Conservation (phyloP, 2,888 invertebrate genomes). For the Philopedon plagiatum region DNA sequence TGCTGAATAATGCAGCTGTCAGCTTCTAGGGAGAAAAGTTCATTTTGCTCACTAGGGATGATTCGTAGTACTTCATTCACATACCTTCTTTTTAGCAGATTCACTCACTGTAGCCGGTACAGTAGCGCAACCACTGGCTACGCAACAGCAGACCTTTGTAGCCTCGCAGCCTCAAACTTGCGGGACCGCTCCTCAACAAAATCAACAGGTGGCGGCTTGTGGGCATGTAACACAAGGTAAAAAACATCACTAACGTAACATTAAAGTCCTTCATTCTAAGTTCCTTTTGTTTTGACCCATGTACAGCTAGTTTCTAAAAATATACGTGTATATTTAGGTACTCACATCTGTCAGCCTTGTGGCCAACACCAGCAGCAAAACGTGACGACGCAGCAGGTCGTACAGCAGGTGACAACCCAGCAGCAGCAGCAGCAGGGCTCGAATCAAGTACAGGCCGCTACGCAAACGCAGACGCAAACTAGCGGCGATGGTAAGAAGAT, state of each 20-base stretch:
- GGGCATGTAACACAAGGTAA: slow-evolving; percentile 46
- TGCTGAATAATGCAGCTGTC: background rate
- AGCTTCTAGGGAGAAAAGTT: too few relatives aligned
- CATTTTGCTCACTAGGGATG: too few relatives aligned
- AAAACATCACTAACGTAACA: background rate
- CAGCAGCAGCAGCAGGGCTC: slow-evolving; percentile 51
- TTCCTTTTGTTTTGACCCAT: too few relatives aligned
- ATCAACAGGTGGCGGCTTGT: slow-evolving; percentile 51
- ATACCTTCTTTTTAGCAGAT: slow-evolving; percentile 35
- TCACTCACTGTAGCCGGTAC: slow-evolving; percentile 44
- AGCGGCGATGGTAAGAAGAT: slow-evolving; percentile 61
- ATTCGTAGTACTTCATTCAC: too few relatives aligned
- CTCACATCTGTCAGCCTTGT: slow-evolving; percentile 48
- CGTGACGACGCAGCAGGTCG: slow-evolving; percentile 58
- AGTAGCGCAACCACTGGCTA: slow-evolving; percentile 38
- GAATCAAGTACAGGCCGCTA: slow-evolving; percentile 76
- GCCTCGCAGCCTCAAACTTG: slow-evolving; percentile 37
- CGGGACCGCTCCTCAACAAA: slow-evolving; percentile 52
- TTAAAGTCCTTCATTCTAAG: too few relatives aligned
- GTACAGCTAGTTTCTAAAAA: background rate
- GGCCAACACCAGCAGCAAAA: slow-evolving; percentile 50
- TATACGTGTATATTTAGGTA: slow-evolving; percentile 14
- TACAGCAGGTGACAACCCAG: slow-evolving; percentile 58
- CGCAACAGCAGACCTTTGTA: slow-evolving; percentile 37
- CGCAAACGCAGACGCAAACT: slow-evolving; percentile 66